phyloP scores from a whole-genome alignment of 2,797 vertebrate genomes.

The Sandelia bainsii region DNA sequence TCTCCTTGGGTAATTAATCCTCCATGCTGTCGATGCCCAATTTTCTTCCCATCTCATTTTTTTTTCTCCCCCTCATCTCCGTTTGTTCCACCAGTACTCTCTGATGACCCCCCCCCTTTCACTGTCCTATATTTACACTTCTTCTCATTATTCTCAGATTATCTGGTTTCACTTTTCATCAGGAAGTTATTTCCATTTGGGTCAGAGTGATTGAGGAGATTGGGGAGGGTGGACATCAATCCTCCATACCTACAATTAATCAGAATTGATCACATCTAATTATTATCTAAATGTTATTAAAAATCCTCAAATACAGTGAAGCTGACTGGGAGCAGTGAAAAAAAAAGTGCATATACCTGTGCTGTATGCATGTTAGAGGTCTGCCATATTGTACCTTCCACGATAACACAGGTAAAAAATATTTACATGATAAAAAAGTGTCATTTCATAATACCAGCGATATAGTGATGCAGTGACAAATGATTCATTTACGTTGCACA shows the following conservation, averaged over 20 bases:
- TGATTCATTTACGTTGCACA: too few species aligned
- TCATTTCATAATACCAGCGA: too few species aligned
- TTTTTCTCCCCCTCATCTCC: conserved; percentile 17
- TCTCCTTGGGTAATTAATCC: conserved; percentile 66
- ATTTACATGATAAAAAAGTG: too few species aligned
- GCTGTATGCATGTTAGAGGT: too few species aligned
- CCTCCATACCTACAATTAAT: neutral
- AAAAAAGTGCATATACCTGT: too few species aligned
- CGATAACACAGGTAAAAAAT: too few species aligned
- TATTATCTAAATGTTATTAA: neutral
- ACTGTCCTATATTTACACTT: conserved; percentile 35
- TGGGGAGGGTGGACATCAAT: conserved; percentile 17
- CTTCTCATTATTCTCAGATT: conserved; percentile 41
- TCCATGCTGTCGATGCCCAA: conserved; percentile 34
- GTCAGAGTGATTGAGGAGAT: conserved; percentile 25
- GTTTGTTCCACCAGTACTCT: conserved; percentile 17
- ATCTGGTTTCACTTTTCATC: conserved; percentile 33
- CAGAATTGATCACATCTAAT: conserved; percentile 13
- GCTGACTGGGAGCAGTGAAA: too few species aligned
- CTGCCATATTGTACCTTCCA: too few species aligned
- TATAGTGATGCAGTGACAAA: too few species aligned
- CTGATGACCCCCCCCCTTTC: neutral
- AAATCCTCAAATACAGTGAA: too few species aligned
- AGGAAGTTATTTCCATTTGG: conserved; percentile 16
- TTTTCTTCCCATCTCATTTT: conserved; percentile 41